These are phyloP conservation scores for Sebastes minor DNA, from an alignment of 2,797 vertebrate genomes.

Conservation along the genomic window DNA sequence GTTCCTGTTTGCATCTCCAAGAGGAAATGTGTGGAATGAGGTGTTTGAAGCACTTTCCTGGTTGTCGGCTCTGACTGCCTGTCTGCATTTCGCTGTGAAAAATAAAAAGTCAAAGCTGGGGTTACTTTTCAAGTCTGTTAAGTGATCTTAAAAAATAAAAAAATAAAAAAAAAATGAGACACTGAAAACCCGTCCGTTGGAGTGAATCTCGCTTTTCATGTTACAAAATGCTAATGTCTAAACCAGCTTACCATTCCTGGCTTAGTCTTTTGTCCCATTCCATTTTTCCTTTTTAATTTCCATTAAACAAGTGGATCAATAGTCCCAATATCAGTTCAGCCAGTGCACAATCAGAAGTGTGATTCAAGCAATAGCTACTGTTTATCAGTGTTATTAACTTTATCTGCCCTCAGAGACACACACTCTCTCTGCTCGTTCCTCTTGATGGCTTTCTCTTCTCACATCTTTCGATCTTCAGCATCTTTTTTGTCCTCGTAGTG, in stretches of 20 bases:
- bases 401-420: not conserved
- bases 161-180: not conserved
- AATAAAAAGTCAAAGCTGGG: conserved; percentile 17
- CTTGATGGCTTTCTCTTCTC: not conserved
- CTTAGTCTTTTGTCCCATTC: not conserved
- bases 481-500: not conserved
- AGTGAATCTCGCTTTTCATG: conserved; percentile 25
- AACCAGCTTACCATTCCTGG: not conserved
- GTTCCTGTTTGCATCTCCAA: conserved; percentile 11
- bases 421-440: not conserved
- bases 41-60: conserved; percentile 16
- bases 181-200: conserved; percentile 11
- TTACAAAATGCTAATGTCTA: conserved; percentile 11
- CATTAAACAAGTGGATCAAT: not conserved
- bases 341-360: conserved; percentile 22
- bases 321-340: conserved; percentile 1
- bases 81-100: conserved; percentile 23
- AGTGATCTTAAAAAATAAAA: conserved; percentile 5
- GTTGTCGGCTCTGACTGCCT: not conserved
- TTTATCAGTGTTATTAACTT: conserved; percentile 33
- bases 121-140: not conserved
- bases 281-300: not conserved
- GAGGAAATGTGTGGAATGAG: conserved; percentile 3
- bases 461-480: not conserved
- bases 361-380: not conserved